Base-by-base conservation (phyloP, 2,797 vertebrate genomes). In the Tolypeutes matacus region DNA sequence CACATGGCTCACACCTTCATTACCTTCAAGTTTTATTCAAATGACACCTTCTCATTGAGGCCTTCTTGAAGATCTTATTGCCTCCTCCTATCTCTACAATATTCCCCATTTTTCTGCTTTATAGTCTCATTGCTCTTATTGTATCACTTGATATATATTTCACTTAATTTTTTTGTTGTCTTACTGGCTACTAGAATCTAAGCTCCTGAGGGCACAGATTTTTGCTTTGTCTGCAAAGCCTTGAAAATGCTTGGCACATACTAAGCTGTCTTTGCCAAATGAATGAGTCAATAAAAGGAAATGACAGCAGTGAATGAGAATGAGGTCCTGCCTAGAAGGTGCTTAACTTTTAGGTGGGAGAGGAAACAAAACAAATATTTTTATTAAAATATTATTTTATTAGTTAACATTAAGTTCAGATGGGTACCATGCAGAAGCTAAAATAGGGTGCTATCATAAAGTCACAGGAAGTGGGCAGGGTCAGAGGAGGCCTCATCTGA, bases 91-190 rank as follows among this genome's bases (percentile, higher is more conserved):
- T 9, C 11, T 18, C 34, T n/a, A 4, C 6, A 51, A 8, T 10
- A 49, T 20, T 25, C 58, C 39, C 56, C 56, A 2, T 42, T 70
- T 88, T 25, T 36, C 23, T 65, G 12, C 46, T 64, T 46, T 84
- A 9, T 56, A 58, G 62, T 46, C 72, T 58, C 58, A 6, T 34
- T 39, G 58, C 27, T 36, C 3, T 1, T 53, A 51, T 49, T 39
- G 20, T 62, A 34, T 10, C 23, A 21, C 56, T 62, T 34, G 56
- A 62, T 20, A 23, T 56, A 36, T 80, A 60, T 25, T 73, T 56
- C 46, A 25, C n/a, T 89, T 75, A 18, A 81, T 67, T 58, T 91
- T 69, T 70, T 93, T 78, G 46, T 51, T 56, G 20, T 21, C 6
- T 46, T 8, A 46, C 46, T 20, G 18, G 56, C 25, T 7, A 27